phyloP scores from a whole-genome alignment of 2,797 vertebrate genomes.

The Xenentodon cancila region DNA sequence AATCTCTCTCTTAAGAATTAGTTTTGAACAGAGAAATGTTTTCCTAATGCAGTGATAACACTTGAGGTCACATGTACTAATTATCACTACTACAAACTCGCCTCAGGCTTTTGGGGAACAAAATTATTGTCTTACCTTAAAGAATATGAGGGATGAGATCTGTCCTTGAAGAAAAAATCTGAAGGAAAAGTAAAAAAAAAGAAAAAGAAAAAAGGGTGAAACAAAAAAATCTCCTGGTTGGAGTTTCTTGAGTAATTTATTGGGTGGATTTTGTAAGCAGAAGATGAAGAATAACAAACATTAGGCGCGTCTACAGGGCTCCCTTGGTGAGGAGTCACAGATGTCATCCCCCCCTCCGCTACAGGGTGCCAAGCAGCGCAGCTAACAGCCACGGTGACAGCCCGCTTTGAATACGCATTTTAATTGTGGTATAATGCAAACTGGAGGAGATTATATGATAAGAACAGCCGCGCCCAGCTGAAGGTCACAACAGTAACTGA shows the following conservation, averaged over 20 bases:
- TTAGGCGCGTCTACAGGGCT: slow-evolving; percentile 54
- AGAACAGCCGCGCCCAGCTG: slow-evolving; percentile 68
- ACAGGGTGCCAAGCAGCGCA: slow-evolving; percentile 66
- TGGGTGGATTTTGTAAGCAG: slow-evolving; percentile 40
- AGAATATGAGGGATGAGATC: slow-evolving; percentile 7
- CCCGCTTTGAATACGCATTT: slow-evolving; percentile 71
- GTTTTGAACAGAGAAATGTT: slow-evolving; percentile 9
- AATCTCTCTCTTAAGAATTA: slow-evolving; percentile 1
- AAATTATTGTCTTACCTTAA: slow-evolving; percentile 51
- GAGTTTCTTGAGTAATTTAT: slow-evolving; percentile 51
- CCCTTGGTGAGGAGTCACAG: slow-evolving; percentile 68
- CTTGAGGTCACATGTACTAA: slow-evolving; percentile 5
- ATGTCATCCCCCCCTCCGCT: slow-evolving; percentile 69
- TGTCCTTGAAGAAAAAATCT: slow-evolving; percentile 1
- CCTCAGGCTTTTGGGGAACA: slow-evolving; percentile 17
- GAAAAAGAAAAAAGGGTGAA: not conserved
- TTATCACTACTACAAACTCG: too few species aligned
- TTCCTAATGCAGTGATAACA: not conserved
- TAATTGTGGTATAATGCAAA: slow-evolving; percentile 75
- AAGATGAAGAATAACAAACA: slow-evolving; percentile 42
- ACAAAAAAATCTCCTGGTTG: slow-evolving; percentile 18
- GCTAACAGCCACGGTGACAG: slow-evolving; percentile 68
- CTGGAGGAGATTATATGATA: slow-evolving; percentile 63
- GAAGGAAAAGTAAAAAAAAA: not conserved
- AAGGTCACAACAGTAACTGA: slow-evolving; percentile 64